Conservation (phyloP, 2,888 invertebrate genomes). For the Plusia festucae region DNA sequence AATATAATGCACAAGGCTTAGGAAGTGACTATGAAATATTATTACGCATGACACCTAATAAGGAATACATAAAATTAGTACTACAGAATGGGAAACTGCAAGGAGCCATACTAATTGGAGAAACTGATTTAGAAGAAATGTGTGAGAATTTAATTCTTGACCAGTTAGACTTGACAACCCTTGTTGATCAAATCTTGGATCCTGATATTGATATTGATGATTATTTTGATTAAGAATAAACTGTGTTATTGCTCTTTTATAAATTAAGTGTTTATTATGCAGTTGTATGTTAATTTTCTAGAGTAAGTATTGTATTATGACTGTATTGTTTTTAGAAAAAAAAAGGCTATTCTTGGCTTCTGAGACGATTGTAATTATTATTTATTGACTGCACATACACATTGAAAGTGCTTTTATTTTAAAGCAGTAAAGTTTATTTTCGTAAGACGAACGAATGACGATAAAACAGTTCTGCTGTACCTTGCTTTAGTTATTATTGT, state of each 20-base stretch:
- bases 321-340: too few species aligned
- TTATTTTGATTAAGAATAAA: constrained; percentile 95
- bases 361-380: too few species aligned
- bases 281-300: neutral
- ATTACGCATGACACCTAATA: constrained; percentile 94
- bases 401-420: too few species aligned
- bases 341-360: too few species aligned
- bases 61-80: constrained; percentile 96
- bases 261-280: neutral
- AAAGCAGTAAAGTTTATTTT: too few species aligned
- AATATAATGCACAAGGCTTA: constrained; percentile 97
- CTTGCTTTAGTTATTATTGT: too few species aligned
- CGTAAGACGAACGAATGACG: too few species aligned
- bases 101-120: constrained; percentile 98
- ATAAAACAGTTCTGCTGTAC: too few species aligned
- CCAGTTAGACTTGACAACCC: constrained; percentile 95
- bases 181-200: constrained; percentile 97
- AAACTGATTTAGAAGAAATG: constrained; percentile 99
- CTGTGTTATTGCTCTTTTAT: neutral
- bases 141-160: constrained; percentile 99
- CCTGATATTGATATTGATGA: constrained; percentile 99
- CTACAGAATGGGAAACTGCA: constrained; percentile 95
- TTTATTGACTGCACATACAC: too few species aligned
- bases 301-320: too few species aligned
- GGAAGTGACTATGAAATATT: constrained; percentile 94